Base-by-base conservation (phyloP, 2,113 vertebrate genomes). In the Phyllopteryx taeniolatus region DNA sequence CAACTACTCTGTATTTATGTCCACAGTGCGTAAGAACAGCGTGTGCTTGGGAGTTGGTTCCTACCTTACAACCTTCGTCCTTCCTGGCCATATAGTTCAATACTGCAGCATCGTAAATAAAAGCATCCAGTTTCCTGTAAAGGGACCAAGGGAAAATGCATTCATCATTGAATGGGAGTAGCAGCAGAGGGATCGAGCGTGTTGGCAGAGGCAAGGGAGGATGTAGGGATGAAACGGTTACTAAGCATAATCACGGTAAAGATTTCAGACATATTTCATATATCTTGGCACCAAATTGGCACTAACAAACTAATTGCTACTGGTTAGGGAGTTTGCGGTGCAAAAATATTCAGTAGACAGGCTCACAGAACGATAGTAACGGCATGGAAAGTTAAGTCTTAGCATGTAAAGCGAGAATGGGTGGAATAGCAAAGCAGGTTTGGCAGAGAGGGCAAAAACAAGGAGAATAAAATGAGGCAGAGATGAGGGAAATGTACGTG, bases 81-180 rank as follows among this genome's bases (percentile, higher is more conserved):
- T 97, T 96, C 74, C 96, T 93, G 72, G 95, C 96, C 96, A 97
- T 96, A 89, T 97, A 97, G 92, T 96, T 97, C 75, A 97, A 93
- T 84, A 97, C 95, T 7, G 96, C 96, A 1, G 96, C 95, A 19
- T 97, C 96, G 20, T 97, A 97, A 91, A 96, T 97, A 92, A 97
- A 96, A 76, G 95, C 96, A 44, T 97, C 96, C 88, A 97, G 93
- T 87, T 97, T 96, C 86, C 95, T 97, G 91, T 84, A 71, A 77
- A 80, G 77, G 75, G 80, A 81, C 72, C 66, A 82, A 79, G 81
- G 72, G 70, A 86, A 66, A 79, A 81, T 77, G 78, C 81, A 91
- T 83, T 85, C 67, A 82, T 89, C 82, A 86, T 88, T 86, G 73
- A 87, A 82, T 67, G 68, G 72, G 68, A 66, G 70, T 65, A 66